Base-by-base conservation (phyloP, 2,888 invertebrate genomes). In the Hedya salicella region DNA sequence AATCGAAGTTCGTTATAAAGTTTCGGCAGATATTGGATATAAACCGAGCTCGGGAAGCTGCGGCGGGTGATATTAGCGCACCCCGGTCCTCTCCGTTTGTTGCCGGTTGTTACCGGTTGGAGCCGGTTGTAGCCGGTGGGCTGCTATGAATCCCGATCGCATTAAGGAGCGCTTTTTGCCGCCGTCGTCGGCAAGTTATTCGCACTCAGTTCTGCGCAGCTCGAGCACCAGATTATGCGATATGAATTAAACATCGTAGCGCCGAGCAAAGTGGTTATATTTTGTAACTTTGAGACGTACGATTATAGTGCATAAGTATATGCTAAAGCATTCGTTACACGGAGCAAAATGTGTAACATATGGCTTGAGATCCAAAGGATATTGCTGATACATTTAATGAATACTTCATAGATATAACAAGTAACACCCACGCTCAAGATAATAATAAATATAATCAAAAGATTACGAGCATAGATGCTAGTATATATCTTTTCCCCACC, bases 211-310 rank as follows among this genome's bases (percentile, higher is more conserved):
- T 49, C 30, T 25, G 25, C 21, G 32, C 11, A 9, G 13, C 46
- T 39, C 17, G 46, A 39, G 30, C 46, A 30, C 54, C 21, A 48
- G 62, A 54, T 63, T 62, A 56, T 54, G 25, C 53, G 56, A 14
- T 21, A 57, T 63, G 63, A 63, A 63, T 63, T 63, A 57, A 63
- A 57, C 63, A 63, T 63, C 17, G 16, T 17, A 30, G 54, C 19
- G 6, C 25, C 17, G 44, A 46, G 48, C 56, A 42, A 42, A 56
- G 56, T 56, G 56, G 56, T 16, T 40, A 44, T 48, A 48, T 44
- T 11, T 21, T 30, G 56, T 30, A 56, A 44, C 25, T 56, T 56
- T 39, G 16, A 39, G 42, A 25, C 25, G 25, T 25, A 25, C 42
- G 13, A 42, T 56, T 56, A 56, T 42, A 42, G 42, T 56, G 56